Base-by-base conservation (phyloP, 2,888 invertebrate genomes). In the Caenorhabditis imperialis region DNA sequence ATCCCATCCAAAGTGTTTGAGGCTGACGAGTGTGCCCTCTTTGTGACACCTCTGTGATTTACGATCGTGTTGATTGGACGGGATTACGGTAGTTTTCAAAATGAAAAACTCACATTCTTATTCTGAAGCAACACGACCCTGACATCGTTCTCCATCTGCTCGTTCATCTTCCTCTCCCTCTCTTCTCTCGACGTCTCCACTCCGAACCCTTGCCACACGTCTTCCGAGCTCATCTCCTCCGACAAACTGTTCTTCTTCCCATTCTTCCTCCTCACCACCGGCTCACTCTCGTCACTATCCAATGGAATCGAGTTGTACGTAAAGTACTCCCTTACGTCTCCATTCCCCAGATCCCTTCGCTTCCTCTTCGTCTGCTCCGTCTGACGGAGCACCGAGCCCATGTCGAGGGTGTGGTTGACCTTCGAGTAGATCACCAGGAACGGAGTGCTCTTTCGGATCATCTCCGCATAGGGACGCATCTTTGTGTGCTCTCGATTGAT, bases 151-250 rank as follows among this genome's bases (percentile, higher is more conserved):
- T 62, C 72, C 51, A 63, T 27, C 20, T 69, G 58, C 42, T 75
- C 74, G 44, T 67, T 67, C 16, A 37, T 54, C 33, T 61, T 67
- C 38, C 67, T 51, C 33, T 75, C 74, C 14, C 62, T 22, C 33
- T 69, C 69, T 30, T 75, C 74, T 58, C 51, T 62, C 12, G 74
- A 69, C 22, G 74, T 67, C 30, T 72, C 69, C 16, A 74, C 74
- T 16, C 80, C 80, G 35, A 80, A 80, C 25, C 80, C 80, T 23
- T 71, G 57, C 80, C 80, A 80, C 23, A 80, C 62, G 37, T 80
- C 78, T 51, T 76, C 67, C 2, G 65, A 65, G 3, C 57, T 51
- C 53, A 60, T 55, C 33, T 60, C 60, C 51, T 74, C 74, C 23
- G 62, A 62, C 16, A 65, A 38, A 50, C 48, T 53, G 27, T 48